Evolutionary conservation across 2,888 invertebrate genomes (phyloP).

Genomic region (Agonopterix alstromeriana): DNA sequence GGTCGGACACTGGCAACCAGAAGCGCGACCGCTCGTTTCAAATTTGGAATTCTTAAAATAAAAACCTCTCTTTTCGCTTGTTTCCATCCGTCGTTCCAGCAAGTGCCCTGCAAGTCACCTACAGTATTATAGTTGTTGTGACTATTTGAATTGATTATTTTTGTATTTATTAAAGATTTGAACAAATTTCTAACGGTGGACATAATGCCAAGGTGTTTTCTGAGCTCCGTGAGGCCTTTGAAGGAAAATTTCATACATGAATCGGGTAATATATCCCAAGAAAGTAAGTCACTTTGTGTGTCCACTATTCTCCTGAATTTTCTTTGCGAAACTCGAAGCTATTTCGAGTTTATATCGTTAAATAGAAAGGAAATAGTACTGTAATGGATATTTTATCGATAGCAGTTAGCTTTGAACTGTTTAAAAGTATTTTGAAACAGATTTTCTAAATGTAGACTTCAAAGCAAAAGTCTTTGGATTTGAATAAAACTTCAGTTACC

Average conservation of each 20-base stretch:
- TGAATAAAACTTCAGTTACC: too few relatives aligned
- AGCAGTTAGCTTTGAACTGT: not conserved
- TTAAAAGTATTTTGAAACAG: not conserved
- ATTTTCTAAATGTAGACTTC: not conserved
- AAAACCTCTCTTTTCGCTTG: constrained; percentile 46
- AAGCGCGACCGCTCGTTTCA: constrained; percentile 27
- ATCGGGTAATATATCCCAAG: constrained; percentile 31
- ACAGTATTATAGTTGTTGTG: constrained; percentile 35
- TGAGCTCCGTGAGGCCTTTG: constrained; percentile 46
- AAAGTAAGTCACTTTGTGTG: constrained; percentile 39
- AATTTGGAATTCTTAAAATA: constrained; percentile 55
- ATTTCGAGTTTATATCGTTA: not conserved
- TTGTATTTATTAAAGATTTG: constrained; percentile 10
- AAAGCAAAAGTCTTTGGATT: too few relatives aligned
- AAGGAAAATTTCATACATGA: constrained; percentile 49
- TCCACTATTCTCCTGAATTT: not conserved
- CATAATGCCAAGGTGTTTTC: constrained; percentile 62
- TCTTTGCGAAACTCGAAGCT: not conserved
- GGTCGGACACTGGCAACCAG: constrained; percentile 37
- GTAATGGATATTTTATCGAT: too few relatives aligned
- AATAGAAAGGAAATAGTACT: not conserved
- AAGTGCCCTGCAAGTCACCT: constrained; percentile 63
- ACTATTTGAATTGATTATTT: constrained; percentile 24
- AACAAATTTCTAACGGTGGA: constrained; percentile 12
- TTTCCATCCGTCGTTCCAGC: constrained; percentile 54